Evolutionary conservation across 1,140 invertebrate genomes (phyloP).

Genomic region (Drusus annulatus): DNA sequence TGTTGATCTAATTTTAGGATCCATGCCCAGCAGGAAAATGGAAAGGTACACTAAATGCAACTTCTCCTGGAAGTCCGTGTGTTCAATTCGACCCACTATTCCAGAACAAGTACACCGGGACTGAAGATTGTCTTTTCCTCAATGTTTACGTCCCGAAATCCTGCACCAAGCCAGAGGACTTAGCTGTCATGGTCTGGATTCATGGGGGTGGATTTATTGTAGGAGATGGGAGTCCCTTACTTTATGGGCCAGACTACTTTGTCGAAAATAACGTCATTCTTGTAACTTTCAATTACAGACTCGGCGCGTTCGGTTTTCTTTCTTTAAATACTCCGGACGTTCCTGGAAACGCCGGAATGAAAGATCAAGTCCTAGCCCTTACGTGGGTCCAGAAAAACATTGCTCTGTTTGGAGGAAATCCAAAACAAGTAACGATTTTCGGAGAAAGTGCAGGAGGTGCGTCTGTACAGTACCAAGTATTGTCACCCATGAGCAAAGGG

Average conservation of each 20-base stretch:
- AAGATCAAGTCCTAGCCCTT: constrained; percentile 78
- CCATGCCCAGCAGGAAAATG: constrained; percentile 66
- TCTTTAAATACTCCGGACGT: constrained; percentile 73
- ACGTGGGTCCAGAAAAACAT: constrained; percentile 82
- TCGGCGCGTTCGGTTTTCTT: constrained; percentile 73
- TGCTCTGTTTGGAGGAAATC: constrained; percentile 75
- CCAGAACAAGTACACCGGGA: constrained; percentile 55
- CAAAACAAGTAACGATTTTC: constrained; percentile 64
- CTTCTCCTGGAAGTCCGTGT: constrained; percentile 64
- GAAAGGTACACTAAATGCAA: constrained; percentile 70
- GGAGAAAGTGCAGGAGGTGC: constrained; percentile 74
- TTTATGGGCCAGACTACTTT: constrained; percentile 71
- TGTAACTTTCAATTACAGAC: constrained; percentile 70
- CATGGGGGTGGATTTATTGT: constrained; percentile 78
- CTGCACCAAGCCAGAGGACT: neutral
- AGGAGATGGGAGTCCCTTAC: constrained; percentile 66
- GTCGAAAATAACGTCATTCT: constrained; percentile 72
- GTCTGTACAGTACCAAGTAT: constrained; percentile 69
- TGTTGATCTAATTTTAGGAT: constrained; percentile 62
- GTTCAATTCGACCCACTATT: constrained; percentile 39
- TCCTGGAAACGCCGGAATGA: constrained; percentile 79
- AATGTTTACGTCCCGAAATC: constrained; percentile 63
- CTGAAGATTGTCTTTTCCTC: constrained; percentile 62
- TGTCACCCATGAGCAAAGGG: constrained; percentile 66
- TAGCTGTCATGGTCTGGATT: constrained; percentile 79